A percentile compares a stretch with the other conserved stretches of the same genome.
These are phyloP conservation scores for Drosophila bunnanda DNA, from an alignment of 2,888 invertebrate genomes.

Conservation along the genomic window DNA sequence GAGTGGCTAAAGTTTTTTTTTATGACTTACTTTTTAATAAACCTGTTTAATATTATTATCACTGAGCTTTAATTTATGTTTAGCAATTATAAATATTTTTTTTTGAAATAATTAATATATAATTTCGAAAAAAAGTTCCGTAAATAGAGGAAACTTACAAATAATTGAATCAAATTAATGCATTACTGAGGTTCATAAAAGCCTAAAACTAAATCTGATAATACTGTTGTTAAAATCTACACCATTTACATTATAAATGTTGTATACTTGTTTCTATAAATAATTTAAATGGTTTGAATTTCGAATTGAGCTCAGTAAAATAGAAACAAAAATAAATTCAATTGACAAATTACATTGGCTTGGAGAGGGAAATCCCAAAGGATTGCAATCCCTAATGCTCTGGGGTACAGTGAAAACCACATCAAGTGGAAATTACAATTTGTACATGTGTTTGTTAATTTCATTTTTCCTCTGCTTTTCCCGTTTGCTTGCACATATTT, in stretches of 20 bases:
- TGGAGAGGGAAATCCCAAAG: background rate
- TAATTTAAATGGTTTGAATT: slow-evolving; percentile 58
- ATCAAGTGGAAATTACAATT: slow-evolving; percentile 34
- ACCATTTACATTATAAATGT: slow-evolving; percentile 6
- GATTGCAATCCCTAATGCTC: background rate
- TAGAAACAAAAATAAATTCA: slow-evolving; percentile 56
- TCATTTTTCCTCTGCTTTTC: slow-evolving; percentile 1
- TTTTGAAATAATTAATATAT: too few relatives aligned
- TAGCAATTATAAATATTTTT: background rate
- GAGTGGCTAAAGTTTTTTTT: slow-evolving; percentile 7
- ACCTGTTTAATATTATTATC: slow-evolving; percentile 27
- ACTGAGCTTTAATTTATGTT: background rate
- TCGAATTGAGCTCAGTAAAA: slow-evolving; percentile 67
- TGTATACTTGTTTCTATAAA: slow-evolving; percentile 27
- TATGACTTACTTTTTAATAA: slow-evolving; percentile 35
- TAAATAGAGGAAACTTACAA: background rate
- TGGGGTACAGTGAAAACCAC: slow-evolving; percentile 16
- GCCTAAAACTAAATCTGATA: background rate
- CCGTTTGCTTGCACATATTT: background rate
- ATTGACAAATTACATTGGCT: slow-evolving; percentile 60
- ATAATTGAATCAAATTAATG: background rate
- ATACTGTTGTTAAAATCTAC: background rate
- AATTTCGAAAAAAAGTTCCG: too few relatives aligned
- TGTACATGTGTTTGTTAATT: slow-evolving; percentile 18
- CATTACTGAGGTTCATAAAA: background rate